Base-by-base conservation (phyloP, 2,888 invertebrate species). In the Nipponacmea schrenckii region DNA sequence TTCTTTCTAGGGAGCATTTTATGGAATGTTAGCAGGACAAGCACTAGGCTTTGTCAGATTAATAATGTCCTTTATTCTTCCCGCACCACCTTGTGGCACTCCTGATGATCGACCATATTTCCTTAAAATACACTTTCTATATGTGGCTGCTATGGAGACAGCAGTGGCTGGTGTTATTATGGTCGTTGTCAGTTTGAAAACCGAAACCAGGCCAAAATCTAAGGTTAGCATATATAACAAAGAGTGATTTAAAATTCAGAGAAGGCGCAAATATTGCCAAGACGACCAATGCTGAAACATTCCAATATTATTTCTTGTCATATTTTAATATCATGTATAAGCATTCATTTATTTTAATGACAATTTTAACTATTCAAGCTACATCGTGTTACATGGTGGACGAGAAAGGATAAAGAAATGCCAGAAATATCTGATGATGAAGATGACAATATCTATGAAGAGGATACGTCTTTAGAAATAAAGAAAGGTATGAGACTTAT, bases 321-420 rank as follows among this genome's bases (percentile, higher is more conserved):
- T n/a, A n/a, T n/a, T n/a, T n/a, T n/a, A n/a, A n/a, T n/a, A n/a
- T n/a, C n/a, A n/a, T n/a, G n/a, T n/a, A n/a, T n/a, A n/a, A n/a
- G n/a, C n/a, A n/a, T n/a, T n/a, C n/a, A n/a, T n/a, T n/a, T n/a
- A n/a, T n/a, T n/a, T n/a, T n/a, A n/a, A n/a, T n/a, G n/a, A n/a
- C n/a, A n/a, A n/a, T 15, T n/a, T 20, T 50, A n/a, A 71, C 64
- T 62, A 67, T 67, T 69, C 24, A 56, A 81, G 81, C 62, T 81
- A 39, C 74, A 68, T 4, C 72, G 77, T 8, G 80, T 81, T 20
- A 81, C 81, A n/a, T 80, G 78, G 79, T 81, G 80, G 81, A 81
- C 81, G 17, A 44, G 79, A n/a, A 27, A 74, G 44, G 76, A 75
- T 63, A 63, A 68, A 8, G 39, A 65, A 62, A 39, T 74, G 24